These are phyloP conservation scores for Drosophila chauvacae DNA, from an alignment of 1,140 invertebrate species.

Conservation along the genomic window DNA sequence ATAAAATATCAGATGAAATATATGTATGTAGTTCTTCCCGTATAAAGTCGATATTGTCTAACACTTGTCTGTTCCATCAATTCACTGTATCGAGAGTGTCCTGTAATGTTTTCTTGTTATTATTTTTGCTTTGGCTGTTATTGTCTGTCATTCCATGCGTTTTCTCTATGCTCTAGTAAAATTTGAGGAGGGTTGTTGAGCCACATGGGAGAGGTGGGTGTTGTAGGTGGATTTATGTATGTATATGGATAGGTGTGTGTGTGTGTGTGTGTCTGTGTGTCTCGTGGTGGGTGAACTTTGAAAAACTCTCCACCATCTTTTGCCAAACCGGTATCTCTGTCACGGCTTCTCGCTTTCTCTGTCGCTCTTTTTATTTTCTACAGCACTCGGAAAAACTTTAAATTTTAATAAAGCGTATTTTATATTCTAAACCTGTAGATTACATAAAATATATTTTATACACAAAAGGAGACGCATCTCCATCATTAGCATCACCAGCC, in stretches of 20 bases:
- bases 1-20: too few species aligned
- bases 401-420: background rate
- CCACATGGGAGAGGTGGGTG: constrained; percentile 14
- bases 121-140: constrained; percentile 11
- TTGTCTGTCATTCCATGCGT: constrained; percentile 47
- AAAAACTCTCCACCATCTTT: constrained; percentile 45
- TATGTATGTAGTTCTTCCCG: too few species aligned
- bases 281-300: constrained; percentile 40
- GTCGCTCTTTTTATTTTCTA: background rate
- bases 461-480: too few species aligned
- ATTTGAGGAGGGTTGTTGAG: constrained; percentile 32
- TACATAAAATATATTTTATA: too few species aligned
- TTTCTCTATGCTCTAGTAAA: constrained; percentile 44
- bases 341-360: background rate
- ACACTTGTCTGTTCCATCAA: too few species aligned
- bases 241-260: constrained; percentile 6
- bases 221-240: constrained; percentile 15
- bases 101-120: constrained; percentile 28
- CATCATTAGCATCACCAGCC: background rate
- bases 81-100: background rate
- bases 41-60: too few species aligned
- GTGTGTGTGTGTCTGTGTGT: constrained; percentile 1
- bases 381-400: constrained; percentile 11
- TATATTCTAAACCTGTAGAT: too few species aligned
- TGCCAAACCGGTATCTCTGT: constrained; percentile 21